phyloP scores from a whole-genome alignment of 2,888 invertebrate genomes.

The Ligdia adustata region DNA sequence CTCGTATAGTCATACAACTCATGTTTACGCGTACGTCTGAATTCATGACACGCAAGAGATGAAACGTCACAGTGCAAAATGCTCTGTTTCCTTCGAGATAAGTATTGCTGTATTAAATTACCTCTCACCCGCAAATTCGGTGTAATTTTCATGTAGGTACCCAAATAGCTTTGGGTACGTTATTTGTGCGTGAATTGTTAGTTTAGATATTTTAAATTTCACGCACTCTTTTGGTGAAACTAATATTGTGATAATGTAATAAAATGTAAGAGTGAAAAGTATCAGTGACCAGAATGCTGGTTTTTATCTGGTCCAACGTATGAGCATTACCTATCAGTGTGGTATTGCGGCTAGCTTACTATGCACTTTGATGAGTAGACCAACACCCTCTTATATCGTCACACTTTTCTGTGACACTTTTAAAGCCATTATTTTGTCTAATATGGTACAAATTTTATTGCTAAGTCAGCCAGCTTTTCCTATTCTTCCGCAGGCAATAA shows the following conservation, averaged over 20 bases:
- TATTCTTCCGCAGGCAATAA: constrained; percentile 13
- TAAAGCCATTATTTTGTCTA: no score
- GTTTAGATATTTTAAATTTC: no score
- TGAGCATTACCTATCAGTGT: no score
- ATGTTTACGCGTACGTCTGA: constrained; percentile 35
- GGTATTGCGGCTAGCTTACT: no score
- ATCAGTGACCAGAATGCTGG: no score
- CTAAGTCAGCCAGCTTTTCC: neutral
- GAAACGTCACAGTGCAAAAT: constrained; percentile 28
- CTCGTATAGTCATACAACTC: constrained; percentile 13
- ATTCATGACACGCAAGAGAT: constrained; percentile 36
- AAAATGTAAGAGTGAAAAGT: no score
- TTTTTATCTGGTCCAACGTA: no score
- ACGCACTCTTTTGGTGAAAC: no score
- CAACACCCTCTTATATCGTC: no score
- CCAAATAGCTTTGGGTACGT: neutral
- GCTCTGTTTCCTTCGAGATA: constrained; percentile 30
- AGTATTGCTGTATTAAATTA: constrained; percentile 19
- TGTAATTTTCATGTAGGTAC: neutral
- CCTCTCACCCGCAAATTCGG: constrained; percentile 4
- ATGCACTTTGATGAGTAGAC: no score
- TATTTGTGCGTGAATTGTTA: neutral
- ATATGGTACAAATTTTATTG: constrained; percentile 7
- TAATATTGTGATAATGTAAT: no score
- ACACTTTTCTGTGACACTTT: no score